Evolutionary conservation across 2,113 vertebrate species (phyloP).

Genomic region (Accipiter virgatus): DNA sequence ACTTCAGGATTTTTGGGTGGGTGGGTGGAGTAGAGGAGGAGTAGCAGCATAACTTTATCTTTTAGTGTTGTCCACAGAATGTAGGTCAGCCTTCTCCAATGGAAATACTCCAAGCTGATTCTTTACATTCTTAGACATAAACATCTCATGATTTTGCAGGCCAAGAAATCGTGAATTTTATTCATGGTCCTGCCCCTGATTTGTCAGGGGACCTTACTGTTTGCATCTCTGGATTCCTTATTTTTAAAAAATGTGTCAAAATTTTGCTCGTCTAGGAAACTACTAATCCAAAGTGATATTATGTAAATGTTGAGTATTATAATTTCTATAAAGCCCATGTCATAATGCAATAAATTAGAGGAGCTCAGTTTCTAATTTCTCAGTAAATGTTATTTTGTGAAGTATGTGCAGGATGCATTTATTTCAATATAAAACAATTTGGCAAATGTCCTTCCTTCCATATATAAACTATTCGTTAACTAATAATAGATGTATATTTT

Average conservation of each 20-base stretch:
- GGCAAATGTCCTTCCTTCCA: not conserved
- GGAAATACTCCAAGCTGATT: not conserved
- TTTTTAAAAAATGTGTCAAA: not conserved
- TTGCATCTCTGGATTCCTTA: not conserved
- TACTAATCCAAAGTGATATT: not conserved
- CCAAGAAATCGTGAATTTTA: not conserved
- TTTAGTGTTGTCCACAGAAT: not conserved
- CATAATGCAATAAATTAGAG: not conserved
- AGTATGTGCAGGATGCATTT: not conserved
- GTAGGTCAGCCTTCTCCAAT: not conserved
- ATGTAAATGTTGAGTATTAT: not conserved
- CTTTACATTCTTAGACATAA: conserved; percentile 1
- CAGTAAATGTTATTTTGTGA: not conserved
- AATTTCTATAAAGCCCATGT: not conserved
- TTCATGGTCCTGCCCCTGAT: not conserved
- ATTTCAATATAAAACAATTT: not conserved
- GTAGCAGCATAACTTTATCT: not conserved
- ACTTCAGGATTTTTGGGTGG: not conserved
- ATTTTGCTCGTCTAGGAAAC: not conserved
- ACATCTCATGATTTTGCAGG: not conserved
- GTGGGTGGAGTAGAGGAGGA: not conserved
- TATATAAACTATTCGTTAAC: not conserved
- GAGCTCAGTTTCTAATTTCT: not conserved
- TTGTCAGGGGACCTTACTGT: not conserved
- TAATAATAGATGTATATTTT: not conserved